phyloP scores from a whole-genome alignment of 2,888 invertebrate genomes.

The Sphaeridia pumilis region DNA sequence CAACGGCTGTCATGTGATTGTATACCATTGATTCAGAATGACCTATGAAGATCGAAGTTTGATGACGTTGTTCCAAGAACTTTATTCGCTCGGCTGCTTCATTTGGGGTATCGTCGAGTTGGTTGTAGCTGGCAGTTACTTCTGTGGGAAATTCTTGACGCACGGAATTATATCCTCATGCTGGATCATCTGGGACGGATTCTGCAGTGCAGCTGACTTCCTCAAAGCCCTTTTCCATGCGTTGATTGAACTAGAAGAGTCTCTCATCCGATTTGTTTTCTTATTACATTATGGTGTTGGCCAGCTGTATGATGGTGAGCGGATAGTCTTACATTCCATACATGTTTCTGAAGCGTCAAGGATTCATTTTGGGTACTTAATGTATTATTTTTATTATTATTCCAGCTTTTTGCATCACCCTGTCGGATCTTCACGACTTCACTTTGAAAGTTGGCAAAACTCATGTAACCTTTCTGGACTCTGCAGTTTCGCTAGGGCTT shows the following conservation, averaged over 20 bases:
- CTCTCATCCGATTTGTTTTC: constrained; percentile 4
- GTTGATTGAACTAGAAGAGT: constrained; percentile 13
- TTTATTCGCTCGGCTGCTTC: neutral
- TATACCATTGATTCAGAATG: no score
- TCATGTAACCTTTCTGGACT: neutral
- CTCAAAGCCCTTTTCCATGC: constrained; percentile 1
- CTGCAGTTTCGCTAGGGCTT: neutral
- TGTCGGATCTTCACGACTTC: constrained; percentile 6
- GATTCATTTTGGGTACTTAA: no score
- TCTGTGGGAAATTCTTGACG: constrained; percentile 14
- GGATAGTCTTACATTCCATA: no score
- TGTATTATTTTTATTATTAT: neutral
- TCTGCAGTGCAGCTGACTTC: constrained; percentile 1
- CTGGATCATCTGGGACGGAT: neutral
- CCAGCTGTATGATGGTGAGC: constrained; percentile 16
- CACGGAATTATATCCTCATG: neutral
- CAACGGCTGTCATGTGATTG: no score
- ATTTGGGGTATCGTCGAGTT: constrained; percentile 6
- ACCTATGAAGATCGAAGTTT: constrained; percentile 11
- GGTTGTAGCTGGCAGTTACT: constrained; percentile 8
- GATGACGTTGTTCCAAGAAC: constrained; percentile 9
- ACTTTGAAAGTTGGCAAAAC: neutral
- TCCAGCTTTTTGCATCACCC: constrained; percentile 13
- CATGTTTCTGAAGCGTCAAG: no score
- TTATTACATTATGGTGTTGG: constrained; percentile 10